Evolutionary conservation across 2,888 invertebrate genomes (phyloP), one percentile per base, ranked within the genome.

Genomic region (Aethes cnicana): DNA sequence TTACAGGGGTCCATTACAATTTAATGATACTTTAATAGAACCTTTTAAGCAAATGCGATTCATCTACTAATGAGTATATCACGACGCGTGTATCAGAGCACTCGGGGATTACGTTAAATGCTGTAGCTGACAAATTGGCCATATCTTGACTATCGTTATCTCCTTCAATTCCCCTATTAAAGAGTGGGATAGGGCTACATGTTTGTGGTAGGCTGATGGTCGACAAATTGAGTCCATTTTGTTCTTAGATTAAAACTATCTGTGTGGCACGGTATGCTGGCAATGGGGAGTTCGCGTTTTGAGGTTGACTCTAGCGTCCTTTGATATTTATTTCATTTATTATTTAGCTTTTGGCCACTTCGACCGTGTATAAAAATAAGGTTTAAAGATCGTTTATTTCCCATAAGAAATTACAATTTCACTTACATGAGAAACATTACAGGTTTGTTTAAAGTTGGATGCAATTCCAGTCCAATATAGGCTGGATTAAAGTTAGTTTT

Each of bases 1-100:
- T n/a, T n/a, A n/a, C n/a, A n/a, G n/a, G n/a, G n/a, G 28, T 11
- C 2, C 12, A 7, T 28, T 9, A 28, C n/a, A 28, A 12, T 7
- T 28, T 5, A 6, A 11, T 28, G 12, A 9, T n/a, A 8, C n/a
- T 32, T 32, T n/a, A n/a, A n/a, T n/a, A 14, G 32, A 16, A 14
- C 2, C 16, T 16, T 6, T 14, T 37, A n/a, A 21, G 35, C 14
- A 28, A 47, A 35, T 43, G 35, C 8, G 17, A 26, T 36, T 14
- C 35, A 21, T 20, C 11, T 11, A 28, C 35, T 43, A 49, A 49
- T 43, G 49, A 35, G 42, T 17, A 9, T 17, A 49, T 49, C 49
- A 49, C 49, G 49, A 49, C 35, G 35, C 39, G 33, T 23, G 28
- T 49, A 49, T 49, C 35, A 35, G 26, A 25, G 28, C 26, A 26